Evolutionary conservation across 2,888 invertebrate species (phyloP), one percentile per base, ranked within the genome.

Genomic region (Epinotia bilunana): DNA sequence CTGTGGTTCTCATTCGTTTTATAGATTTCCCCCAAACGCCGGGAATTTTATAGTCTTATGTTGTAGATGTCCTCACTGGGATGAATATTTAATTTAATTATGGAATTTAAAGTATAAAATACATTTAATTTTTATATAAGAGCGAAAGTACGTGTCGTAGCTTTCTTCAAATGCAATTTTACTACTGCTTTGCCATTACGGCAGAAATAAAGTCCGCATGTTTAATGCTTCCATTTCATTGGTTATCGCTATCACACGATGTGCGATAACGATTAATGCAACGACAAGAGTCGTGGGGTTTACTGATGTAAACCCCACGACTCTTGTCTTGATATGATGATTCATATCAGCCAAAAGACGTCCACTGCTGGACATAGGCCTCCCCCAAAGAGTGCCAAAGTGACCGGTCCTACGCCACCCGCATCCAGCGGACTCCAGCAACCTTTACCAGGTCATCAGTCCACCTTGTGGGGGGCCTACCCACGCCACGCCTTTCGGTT

Each of bases 251-350:
- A 6, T 57, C 57, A 57, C 57, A 57, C 9, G 0, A 53, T 2
- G 2, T 11, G 18, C 12, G 18, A 57, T 57, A 57, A 18, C 20
- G 57, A 4, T 57, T 20, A 3, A 18, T 60, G 16, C 46, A 46
- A 23, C 23, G 23, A 64, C 49, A 53, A 28, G 49, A 65, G 64
- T 65, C 64, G 23, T 23, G 49, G 11, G 11, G 65, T 53, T n/a
- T 1, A 3, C 5, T n/a, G n/a, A n/a, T n/a, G n/a, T n/a, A n/a
- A n/a, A n/a, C n/a, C n/a, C n/a, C n/a, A n/a, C n/a, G n/a, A n/a
- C n/a, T n/a, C n/a, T n/a, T n/a, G n/a, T n/a, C n/a, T n/a, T n/a
- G n/a, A n/a, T n/a, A n/a, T n/a, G n/a, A n/a, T n/a, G n/a, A n/a
- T n/a, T n/a, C n/a, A n/a, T n/a, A n/a, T n/a, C n/a, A n/a, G n/a